Evolutionary conservation across 2,113 vertebrate species (phyloP), one percentile per base, ranked within the genome.

Genomic region (Megaceryle maxima): DNA sequence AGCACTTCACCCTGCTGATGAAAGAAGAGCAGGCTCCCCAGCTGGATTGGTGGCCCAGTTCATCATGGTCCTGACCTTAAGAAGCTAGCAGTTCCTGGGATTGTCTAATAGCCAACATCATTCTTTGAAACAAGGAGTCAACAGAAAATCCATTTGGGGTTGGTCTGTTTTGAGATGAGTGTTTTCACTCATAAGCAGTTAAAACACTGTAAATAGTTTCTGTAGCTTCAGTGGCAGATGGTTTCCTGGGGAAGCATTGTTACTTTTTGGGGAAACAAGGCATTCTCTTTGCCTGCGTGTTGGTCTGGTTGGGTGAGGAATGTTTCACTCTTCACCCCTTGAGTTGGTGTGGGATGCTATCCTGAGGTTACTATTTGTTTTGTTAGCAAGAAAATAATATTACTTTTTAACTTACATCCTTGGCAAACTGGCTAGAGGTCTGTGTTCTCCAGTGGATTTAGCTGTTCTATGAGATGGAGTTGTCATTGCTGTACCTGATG

Each of bases 181-280:
- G 4, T 35, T 56, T 43, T 83, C 13, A 25, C 20, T 51, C 50
- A 14, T 51, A 51, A 51, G 24, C 13, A 31, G 11, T 48, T 51
- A 51, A 51, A 51, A 51, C 22, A 22, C 85, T 80, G 3, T 62
- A 57, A 18, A 31, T 3, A 0, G 21, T 59, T 48, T 67, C 31
- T 82, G 15, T 43, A 48, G 39, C 28, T 93, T 51, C 48, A 48
- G 10, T 51, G 35, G 66, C 46, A 33, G 20, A 56, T 77, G 48
- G 5, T 75, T 94, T 90, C 2, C 1, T 16, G 14, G 43, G 46
- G 25, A 74, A 75, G 25, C 21, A 19, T 67, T 1, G 1, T 39
- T 89, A 17, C 0, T 0, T 37, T 53, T 3, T 0, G 4, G 31
- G 8, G 18, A 86, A 63, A 14, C 2, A 0, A 59, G 37, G 8